Conservation (phyloP, 2,797 vertebrate species). For the Heliangelus exortis region DNA sequence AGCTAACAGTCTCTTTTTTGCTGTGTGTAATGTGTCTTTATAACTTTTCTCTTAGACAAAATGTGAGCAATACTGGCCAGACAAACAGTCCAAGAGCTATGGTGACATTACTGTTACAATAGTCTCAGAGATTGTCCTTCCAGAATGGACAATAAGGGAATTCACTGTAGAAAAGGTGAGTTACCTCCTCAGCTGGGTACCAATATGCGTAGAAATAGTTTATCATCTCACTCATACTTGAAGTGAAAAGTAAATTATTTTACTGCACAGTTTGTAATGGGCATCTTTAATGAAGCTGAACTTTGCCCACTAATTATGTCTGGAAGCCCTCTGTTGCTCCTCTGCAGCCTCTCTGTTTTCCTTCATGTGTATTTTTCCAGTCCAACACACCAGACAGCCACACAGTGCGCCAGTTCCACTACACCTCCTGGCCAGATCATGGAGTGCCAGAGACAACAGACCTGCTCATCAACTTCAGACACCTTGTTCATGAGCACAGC, state of each 20-base stretch:
- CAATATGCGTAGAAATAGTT: neutral
- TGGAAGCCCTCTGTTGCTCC: neutral
- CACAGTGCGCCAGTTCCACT: conserved; percentile 91
- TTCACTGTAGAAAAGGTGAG: conserved; percentile 91
- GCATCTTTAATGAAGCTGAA: neutral
- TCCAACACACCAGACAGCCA: conserved; percentile 86
- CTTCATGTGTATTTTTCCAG: conserved; percentile 67
- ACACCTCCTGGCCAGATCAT: conserved; percentile 96
- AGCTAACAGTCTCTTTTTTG: neutral
- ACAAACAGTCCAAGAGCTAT: conserved; percentile 79
- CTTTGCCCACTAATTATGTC: neutral
- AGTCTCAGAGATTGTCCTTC: conserved; percentile 85
- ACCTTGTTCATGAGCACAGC: conserved; percentile 92
- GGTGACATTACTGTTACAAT: conserved; percentile 85
- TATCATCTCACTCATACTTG: neutral
- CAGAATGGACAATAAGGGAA: conserved; percentile 95
- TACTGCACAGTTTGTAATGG: neutral
- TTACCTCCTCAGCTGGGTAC: neutral
- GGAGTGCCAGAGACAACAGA: conserved; percentile 93
- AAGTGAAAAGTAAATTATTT: neutral
- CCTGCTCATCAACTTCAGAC: conserved; percentile 93
- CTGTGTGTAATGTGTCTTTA: neutral
- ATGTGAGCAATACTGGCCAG: conserved; percentile 95
- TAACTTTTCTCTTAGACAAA: conserved; percentile 80
- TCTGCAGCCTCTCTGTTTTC: neutral